These are phyloP conservation scores for Lordiphosa clarofinis DNA, from an alignment of 1,140 invertebrate species.

Conservation along the genomic window DNA sequence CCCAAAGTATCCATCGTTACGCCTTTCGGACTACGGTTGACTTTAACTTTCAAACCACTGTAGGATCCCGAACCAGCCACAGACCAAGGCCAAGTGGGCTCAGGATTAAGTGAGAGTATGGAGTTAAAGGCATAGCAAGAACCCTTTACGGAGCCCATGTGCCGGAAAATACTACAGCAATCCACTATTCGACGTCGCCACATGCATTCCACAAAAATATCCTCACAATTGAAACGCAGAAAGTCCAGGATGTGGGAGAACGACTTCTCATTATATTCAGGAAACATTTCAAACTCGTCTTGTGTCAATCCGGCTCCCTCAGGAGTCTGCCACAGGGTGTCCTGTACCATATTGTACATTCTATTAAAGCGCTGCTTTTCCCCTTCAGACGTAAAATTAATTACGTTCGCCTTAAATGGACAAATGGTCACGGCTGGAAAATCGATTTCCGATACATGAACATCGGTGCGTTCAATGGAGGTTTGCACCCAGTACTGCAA, in stretches of 20 bases:
- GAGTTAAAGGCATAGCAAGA: constrained; percentile 52
- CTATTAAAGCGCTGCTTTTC: neutral
- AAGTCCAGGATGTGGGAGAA: constrained; percentile 7
- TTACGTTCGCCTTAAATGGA: constrained; percentile 23
- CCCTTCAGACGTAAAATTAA: neutral
- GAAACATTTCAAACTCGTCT: constrained; percentile 15
- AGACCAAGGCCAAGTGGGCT: constrained; percentile 58
- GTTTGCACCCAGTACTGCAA: constrained; percentile 69
- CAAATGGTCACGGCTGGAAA: constrained; percentile 69
- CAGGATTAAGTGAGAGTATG: neutral
- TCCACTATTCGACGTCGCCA: constrained; percentile 45
- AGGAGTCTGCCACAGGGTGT: constrained; percentile 23
- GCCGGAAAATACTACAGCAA: constrained; percentile 51
- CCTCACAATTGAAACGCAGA: constrained; percentile 28
- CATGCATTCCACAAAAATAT: constrained; percentile 47
- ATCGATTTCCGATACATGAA: constrained; percentile 62
- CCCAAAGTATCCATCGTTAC: constrained; percentile 32
- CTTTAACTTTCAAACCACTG: constrained; percentile 38
- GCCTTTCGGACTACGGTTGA: constrained; percentile 18
- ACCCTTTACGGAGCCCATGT: constrained; percentile 10
- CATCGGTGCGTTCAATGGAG: constrained; percentile 63
- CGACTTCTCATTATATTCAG: constrained; percentile 1
- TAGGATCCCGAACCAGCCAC: constrained; percentile 37
- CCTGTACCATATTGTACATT: constrained; percentile 33
- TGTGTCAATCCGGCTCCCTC: neutral